A percentile compares a stretch with the other conserved stretches of the same genome.
Conservation (phyloP, 2,888 invertebrate species). For the Arctia plantaginis region DNA sequence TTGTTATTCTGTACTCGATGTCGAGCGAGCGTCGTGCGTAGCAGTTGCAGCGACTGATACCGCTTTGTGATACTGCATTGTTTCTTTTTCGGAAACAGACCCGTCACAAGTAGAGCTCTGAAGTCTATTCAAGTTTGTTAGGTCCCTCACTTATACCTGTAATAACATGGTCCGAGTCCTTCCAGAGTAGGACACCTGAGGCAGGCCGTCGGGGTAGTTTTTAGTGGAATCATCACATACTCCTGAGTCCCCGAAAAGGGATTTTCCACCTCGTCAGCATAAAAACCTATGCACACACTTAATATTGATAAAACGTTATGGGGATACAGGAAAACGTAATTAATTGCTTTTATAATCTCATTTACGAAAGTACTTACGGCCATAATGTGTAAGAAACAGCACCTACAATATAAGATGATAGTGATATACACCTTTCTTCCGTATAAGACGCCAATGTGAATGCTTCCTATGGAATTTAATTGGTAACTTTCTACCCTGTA, state of each 20-base stretch:
- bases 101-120: slow-evolving; percentile 28
- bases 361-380: slow-evolving; percentile 34
- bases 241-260: too few species aligned
- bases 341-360: slow-evolving; percentile 10
- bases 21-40: slow-evolving; percentile 72
- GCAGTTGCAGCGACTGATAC: slow-evolving; percentile 58
- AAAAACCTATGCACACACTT: not conserved
- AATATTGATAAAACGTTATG: not conserved
- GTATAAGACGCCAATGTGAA: slow-evolving; percentile 14
- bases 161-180: too few species aligned
- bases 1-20: slow-evolving; percentile 77
- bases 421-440: slow-evolving; percentile 19
- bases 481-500: not conserved
- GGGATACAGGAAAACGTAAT: not conserved
- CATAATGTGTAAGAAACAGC: not conserved
- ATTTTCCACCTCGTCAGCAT: too few species aligned
- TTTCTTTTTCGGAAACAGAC: slow-evolving; percentile 65
- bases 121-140: slow-evolving; percentile 22
- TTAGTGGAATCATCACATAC: too few species aligned
- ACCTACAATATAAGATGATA: slow-evolving; percentile 2
- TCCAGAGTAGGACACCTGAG: too few species aligned
- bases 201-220: too few species aligned
- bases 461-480: slow-evolving; percentile 17
- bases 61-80: slow-evolving; percentile 62
- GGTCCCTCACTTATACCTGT: slow-evolving; percentile 5